phyloP scores from a whole-genome alignment of 2,888 invertebrate genomes.

The Lasioglossum malachurum region DNA sequence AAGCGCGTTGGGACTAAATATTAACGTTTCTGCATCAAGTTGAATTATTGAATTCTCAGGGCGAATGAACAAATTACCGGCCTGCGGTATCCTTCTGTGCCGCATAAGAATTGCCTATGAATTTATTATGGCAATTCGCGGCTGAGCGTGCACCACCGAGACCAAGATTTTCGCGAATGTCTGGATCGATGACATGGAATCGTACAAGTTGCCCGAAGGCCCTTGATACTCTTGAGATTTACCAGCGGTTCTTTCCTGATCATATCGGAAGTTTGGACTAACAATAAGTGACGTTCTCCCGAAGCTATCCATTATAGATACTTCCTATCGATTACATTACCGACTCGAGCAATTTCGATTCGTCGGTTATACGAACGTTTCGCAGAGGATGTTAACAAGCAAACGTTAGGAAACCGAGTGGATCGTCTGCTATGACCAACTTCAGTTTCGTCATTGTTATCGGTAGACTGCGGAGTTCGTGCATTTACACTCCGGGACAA shows the following conservation, averaged over 20 bases:
- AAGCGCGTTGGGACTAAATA: neutral
- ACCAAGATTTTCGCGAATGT: slow-evolving; percentile 64
- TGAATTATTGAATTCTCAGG: slow-evolving; percentile 52
- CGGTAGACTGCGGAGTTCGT: too few relatives aligned
- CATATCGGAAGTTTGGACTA: slow-evolving; percentile 59
- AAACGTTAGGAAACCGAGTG: too few relatives aligned
- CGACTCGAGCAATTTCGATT: neutral
- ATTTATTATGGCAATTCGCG: slow-evolving; percentile 74
- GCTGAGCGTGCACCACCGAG: slow-evolving; percentile 54
- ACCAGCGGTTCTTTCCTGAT: slow-evolving; percentile 66
- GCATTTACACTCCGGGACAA: too few relatives aligned
- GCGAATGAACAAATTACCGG: slow-evolving; percentile 55
- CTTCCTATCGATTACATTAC: slow-evolving; percentile 3
- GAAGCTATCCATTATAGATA: slow-evolving; percentile 30
- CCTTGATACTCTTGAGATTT: slow-evolving; percentile 73
- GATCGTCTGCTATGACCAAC: neutral
- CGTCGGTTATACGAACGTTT: neutral
- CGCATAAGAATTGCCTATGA: slow-evolving; percentile 74
- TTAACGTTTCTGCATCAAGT: neutral
- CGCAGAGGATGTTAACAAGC: neutral
- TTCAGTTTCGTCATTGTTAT: neutral
- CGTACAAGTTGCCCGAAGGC: slow-evolving; percentile 74
- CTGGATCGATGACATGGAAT: slow-evolving; percentile 68
- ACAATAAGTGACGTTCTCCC: slow-evolving; percentile 52
- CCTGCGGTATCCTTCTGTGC: slow-evolving; percentile 52